Conservation (phyloP, 2,113 vertebrate genomes). For the Platysternon megacephalum region DNA sequence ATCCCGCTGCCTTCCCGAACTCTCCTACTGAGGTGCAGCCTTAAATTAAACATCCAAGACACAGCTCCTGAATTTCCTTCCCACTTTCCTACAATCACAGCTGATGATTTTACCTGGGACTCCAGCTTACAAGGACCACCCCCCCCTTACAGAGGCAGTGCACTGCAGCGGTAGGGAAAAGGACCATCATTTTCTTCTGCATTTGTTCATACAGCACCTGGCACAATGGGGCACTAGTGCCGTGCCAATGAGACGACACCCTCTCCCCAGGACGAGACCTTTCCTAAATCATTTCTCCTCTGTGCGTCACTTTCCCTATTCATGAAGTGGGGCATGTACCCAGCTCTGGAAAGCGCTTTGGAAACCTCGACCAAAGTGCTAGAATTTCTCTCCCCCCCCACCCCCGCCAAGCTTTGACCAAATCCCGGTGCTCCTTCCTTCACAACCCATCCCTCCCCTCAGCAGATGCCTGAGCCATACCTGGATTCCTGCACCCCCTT, state of each 20-base stretch:
- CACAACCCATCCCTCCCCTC: neutral
- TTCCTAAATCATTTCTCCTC: neutral
- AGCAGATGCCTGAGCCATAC: neutral
- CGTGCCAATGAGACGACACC: neutral
- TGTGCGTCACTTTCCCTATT: rapidly evolving
- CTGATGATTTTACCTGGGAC: neutral
- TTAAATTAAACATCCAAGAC: neutral
- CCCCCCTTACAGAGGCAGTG: neutral
- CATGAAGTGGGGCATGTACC: rapidly evolving
- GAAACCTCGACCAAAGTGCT: neutral
- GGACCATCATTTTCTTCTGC: neutral
- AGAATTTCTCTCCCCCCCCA: neutral
- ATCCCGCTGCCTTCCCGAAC: neutral
- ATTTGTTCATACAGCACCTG: neutral
- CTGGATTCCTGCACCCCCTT: neutral
- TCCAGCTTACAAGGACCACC: neutral
- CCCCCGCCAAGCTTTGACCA: neutral
- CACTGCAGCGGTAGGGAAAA: neutral
- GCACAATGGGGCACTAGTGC: neutral
- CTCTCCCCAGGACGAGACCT: neutral
- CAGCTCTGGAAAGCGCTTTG: neutral
- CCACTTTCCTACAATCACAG: neutral
- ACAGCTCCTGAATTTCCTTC: neutral
- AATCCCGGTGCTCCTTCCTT: neutral
- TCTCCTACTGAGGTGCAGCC: neutral